phyloP scores from a whole-genome alignment of 2,888 invertebrate species.

The Caenorhabditis sp. region DNA sequence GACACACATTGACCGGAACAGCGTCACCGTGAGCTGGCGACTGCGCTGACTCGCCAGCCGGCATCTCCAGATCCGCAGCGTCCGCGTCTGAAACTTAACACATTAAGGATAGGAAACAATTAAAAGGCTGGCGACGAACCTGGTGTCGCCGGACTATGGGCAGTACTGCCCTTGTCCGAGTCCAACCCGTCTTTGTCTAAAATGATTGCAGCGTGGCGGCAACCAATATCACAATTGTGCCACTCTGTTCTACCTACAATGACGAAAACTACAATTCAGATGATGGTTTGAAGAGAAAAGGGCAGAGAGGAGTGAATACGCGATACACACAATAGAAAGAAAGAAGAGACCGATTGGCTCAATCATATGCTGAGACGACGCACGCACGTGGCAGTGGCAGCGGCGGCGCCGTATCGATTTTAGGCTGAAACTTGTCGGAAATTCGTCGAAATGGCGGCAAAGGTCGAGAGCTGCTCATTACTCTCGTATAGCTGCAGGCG shows the following conservation, averaged over 20 bases:
- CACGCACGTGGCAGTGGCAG: neutral
- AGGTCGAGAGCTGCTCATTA: constrained; percentile 13
- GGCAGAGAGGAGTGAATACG: neutral
- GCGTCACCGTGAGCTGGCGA: constrained; percentile 28
- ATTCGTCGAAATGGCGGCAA: constrained; percentile 1
- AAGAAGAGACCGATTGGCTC: constrained; percentile 8
- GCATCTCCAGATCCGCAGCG: constrained; percentile 38
- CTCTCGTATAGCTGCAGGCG: constrained; percentile 1
- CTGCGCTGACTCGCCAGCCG: constrained; percentile 34
- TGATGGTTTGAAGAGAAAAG: neutral
- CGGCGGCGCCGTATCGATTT: neutral
- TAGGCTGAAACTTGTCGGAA: neutral
- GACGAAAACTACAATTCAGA: neutral
- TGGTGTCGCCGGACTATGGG: constrained; percentile 44
- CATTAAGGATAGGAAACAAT: neutral
- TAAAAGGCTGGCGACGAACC: neutral
- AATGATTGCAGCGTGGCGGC: constrained; percentile 53
- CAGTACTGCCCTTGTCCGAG: constrained; percentile 32
- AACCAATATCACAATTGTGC: constrained; percentile 51
- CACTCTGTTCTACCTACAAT: constrained; percentile 35
- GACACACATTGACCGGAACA: constrained; percentile 12
- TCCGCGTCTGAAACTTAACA: constrained; percentile 40
- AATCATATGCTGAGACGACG: neutral
- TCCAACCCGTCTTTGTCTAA: constrained; percentile 55
- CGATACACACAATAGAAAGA: neutral